Conservation (phyloP, 1,140 invertebrate species). For the Magallana ariakensis region DNA sequence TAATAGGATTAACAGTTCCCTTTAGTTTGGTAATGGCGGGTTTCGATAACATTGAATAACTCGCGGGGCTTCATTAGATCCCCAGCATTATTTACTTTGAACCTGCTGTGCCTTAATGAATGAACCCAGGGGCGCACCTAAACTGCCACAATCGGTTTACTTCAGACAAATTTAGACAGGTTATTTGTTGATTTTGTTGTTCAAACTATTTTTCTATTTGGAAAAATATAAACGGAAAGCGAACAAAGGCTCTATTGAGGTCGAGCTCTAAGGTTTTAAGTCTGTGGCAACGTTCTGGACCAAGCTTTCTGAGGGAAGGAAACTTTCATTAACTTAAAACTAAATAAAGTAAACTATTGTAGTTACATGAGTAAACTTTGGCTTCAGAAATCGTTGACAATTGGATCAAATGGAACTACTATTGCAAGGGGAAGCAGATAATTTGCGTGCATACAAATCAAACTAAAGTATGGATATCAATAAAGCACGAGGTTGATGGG, state of each 20-base stretch:
- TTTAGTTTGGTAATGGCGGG: too few species aligned
- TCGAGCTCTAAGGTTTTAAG: neutral
- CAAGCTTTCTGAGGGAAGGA: neutral
- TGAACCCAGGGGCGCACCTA: neutral
- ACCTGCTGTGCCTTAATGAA: neutral
- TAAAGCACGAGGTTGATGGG: too few species aligned
- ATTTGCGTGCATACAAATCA: too few species aligned
- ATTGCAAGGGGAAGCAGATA: neutral
- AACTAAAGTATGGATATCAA: too few species aligned
- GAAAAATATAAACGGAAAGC: neutral
- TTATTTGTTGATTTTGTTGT: neutral
- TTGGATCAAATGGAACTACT: neutral
- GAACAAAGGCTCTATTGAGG: neutral
- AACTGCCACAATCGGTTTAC: neutral
- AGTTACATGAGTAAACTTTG: neutral
- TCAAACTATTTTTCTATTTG: neutral
- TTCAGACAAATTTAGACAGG: conserved; percentile 2
- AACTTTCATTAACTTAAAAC: conserved; percentile 21
- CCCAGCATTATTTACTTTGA: neutral
- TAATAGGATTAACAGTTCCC: too few species aligned
- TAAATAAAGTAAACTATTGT: conserved; percentile 17
- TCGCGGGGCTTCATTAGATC: neutral
- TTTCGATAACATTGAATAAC: neutral
- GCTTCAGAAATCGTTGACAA: neutral
- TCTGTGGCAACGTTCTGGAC: neutral